Evolutionary conservation across 2,888 invertebrate genomes (phyloP).

Genomic region (Andrena flavipes): DNA sequence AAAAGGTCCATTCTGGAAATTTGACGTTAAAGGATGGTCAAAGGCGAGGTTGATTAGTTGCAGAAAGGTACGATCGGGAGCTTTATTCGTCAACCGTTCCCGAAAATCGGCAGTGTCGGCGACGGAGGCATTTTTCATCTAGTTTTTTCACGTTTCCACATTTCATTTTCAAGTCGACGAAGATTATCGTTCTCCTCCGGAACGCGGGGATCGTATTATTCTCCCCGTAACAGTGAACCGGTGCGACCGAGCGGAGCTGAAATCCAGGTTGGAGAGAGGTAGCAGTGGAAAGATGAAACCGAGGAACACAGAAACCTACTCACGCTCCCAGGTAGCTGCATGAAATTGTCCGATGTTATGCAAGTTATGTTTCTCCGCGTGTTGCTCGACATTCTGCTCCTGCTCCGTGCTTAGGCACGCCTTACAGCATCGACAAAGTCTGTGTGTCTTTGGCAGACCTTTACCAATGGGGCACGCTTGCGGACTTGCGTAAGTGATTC

Average conservation of each 20-base stretch:
- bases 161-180: neutral
- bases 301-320: conserved; percentile 48
- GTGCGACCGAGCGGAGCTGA: neutral
- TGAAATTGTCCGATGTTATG: conserved; percentile 75
- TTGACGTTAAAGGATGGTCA: neutral
- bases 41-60: neutral
- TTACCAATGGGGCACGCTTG: conserved; percentile 9
- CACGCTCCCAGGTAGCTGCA: conserved; percentile 34
- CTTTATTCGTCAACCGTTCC: neutral
- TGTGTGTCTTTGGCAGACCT: conserved; percentile 6
- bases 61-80: neutral
- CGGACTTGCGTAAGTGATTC: neutral
- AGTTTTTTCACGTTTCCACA: neutral
- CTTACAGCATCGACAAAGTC: conserved; percentile 19
- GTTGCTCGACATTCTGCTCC: conserved; percentile 63
- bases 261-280: conserved; percentile 3
- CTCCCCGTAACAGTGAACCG: neutral
- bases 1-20: conserved; percentile 4
- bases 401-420: conserved; percentile 37
- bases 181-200: neutral
- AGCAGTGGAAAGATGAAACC: conserved; percentile 19
- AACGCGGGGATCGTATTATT: neutral
- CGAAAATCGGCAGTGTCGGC: neutral
- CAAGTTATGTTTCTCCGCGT: conserved; percentile 73
- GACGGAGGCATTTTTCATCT: neutral